Percentiles rank a stretch among this genome's conserved stretches.
phyloP scores from a whole-genome alignment of 2,113 vertebrate genomes.

The Dromas ardeola region DNA sequence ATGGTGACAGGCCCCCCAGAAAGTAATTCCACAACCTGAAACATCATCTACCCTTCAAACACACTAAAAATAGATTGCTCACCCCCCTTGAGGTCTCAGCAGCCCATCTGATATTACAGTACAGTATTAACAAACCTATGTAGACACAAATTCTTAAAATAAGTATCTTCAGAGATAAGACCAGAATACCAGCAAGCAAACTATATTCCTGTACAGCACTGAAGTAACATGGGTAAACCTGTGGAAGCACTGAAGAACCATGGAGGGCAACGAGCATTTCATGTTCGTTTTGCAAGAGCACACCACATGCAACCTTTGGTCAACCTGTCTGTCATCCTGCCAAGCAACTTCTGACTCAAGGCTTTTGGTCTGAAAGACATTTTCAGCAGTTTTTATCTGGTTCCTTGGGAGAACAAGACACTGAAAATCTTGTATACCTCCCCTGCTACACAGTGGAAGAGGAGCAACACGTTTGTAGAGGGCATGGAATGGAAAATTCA shows the following conservation, averaged over 20 bases:
- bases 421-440: background rate
- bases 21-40: constrained; percentile 74
- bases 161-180: constrained; percentile 67
- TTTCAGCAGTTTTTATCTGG: background rate
- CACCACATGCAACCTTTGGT: background rate
- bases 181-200: constrained; percentile 41
- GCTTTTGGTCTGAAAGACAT: background rate
- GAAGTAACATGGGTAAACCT: background rate
- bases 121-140: constrained; percentile 70
- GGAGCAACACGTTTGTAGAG: background rate
- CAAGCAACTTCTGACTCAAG: constrained; percentile 3
- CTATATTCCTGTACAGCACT: background rate
- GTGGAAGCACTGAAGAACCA: constrained; percentile 3
- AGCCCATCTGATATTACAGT: constrained; percentile 75
- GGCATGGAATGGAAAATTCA: background rate
- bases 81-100: constrained; percentile 68
- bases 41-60: constrained; percentile 74
- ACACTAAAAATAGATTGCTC: constrained; percentile 76
- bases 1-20: constrained; percentile 64
- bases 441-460: background rate
- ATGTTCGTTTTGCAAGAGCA: background rate
- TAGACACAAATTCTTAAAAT: constrained; percentile 71
- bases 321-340: constrained; percentile 28
- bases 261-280: background rate
- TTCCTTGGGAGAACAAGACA: background rate